Conservation (phyloP, 1,140 invertebrate species). For the Maconellicoccus hirsutus region DNA sequence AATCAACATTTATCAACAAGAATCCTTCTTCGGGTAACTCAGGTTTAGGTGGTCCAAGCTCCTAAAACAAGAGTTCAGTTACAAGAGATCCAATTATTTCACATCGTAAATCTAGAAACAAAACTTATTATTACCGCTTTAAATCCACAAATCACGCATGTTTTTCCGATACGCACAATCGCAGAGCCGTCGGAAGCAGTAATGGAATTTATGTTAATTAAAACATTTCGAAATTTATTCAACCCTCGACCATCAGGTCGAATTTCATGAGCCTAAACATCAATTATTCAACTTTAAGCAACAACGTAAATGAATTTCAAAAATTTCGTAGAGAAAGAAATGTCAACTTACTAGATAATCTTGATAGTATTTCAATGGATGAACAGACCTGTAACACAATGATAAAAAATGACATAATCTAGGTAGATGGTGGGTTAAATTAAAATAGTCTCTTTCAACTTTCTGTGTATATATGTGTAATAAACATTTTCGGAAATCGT, state of each 20-base stretch:
- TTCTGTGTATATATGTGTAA: no score
- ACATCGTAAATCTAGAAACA: not conserved
- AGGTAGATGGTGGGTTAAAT: no score
- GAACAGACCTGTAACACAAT: not conserved
- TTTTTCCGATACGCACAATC: constrained; percentile 57
- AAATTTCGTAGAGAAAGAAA: not conserved
- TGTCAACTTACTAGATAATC: constrained; percentile 27
- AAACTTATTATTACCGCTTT: constrained; percentile 48
- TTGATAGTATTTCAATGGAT: constrained; percentile 16
- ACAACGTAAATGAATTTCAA: not conserved
- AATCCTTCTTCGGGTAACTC: constrained; percentile 57
- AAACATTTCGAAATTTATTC: constrained; percentile 44
- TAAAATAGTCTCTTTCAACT: no score
- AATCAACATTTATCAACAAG: constrained; percentile 66
- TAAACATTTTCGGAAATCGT: no score
- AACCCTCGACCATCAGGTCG: constrained; percentile 54
- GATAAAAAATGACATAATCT: not conserved
- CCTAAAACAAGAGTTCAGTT: constrained; percentile 43
- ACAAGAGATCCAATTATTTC: no score
- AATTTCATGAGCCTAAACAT: constrained; percentile 38
- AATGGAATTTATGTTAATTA: constrained; percentile 49
- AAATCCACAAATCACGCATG: constrained; percentile 60
- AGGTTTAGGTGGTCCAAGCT: constrained; percentile 54
- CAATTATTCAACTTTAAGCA: not conserved
- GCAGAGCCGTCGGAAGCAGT: constrained; percentile 58